Evolutionary conservation across 2,113 vertebrate genomes (phyloP), one percentile per base, ranked within the genome.

Genomic region (Tychaedon coryphoeus): DNA sequence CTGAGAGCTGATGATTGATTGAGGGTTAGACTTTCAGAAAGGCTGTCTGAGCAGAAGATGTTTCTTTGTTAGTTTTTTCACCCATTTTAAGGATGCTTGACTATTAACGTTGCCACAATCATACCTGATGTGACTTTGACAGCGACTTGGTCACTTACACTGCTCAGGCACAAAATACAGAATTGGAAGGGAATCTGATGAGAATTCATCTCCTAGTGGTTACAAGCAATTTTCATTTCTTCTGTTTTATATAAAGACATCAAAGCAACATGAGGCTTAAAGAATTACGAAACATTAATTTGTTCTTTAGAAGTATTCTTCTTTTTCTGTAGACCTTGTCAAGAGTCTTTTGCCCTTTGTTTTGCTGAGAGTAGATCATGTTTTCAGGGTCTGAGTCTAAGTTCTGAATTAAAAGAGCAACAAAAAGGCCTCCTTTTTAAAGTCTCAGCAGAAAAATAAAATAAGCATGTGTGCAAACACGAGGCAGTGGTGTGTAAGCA

Each of bases 391-490:
- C n/a, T 82, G 45, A 66, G 40, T 66, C 60, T 48, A 57, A 91
- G 78, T 92, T 92, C 57, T 89, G 38, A 91, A 65, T 72, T 65
- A 66, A 14, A 73, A 81, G 33, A 80, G 28, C 45, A 86, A 43
- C 38, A 73, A 66, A 86, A 88, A 4, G 33, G 24, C 31, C 24
- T 22, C 0, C 6, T 62, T 70, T 89, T 43, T 42, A 23, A 72
- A 82, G 22, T 72, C 50, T 89, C 50, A 10, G 33, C 58, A 69
- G n/a, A 70, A 88, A 76, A 88, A 75, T 34, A 53, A 54, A 82
- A 62, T 10, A 67, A 38, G 19, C 40, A 14, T 3, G 7, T 67
- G 18, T 19, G 48, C 69, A 71, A 56, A 57, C 0, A 2, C 0
- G 11, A 13, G 3, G 4, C 48, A 60, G 5, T 31, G 15, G 12